Evolutionary conservation across 2,797 vertebrate genomes (phyloP), one percentile per base, ranked within the genome.

Genomic region (Vespertilio murinus): DNA sequence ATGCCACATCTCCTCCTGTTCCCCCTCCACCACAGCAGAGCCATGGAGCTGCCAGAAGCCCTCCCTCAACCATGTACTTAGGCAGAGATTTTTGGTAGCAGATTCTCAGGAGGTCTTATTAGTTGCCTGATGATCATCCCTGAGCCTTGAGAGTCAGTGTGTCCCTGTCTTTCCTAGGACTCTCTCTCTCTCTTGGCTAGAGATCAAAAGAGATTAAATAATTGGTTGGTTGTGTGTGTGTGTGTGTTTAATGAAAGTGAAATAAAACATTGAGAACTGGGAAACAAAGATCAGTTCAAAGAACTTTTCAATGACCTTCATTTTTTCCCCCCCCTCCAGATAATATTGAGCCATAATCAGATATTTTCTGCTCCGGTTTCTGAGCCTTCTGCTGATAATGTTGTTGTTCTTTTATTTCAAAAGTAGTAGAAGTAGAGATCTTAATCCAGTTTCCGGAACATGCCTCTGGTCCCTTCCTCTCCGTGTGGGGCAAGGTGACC

Each of bases 381-480:
- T 83, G 22, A 56, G 22, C 8, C 45, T 73, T 78, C 54, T 87
- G 20, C 81, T 86, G 25, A n/a, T 45, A 67, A 81, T n/a, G 20
- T 65, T 49, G 40, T 52, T 52, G 5, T 52, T 80, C 8, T 93
- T 92, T 94, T 65, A 79, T 92, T 83, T 90, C 40, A 42, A 47
- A 96, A 65, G 59, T 28, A 54, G 45, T 35, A 75, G 71, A 77
- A 75, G n/a, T n/a, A 75, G 45, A 84, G 67, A 33, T 22, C 30
- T 61, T 70, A 30, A 40, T 45, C 5, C 73, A 61, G 42, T 38
- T 59, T n/a, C 69, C 2, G 8, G 33, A 67, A 35, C 2, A 52
- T 28, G 9, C 35, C 6, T 88, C 61, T 90, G 38, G 5, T 73
- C 23, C 74, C 42, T 90, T 74, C 70, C 56, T 74, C 71, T 70